phyloP scores from a whole-genome alignment of 2,888 invertebrate species.

The Rhogogaster chlorosoma region DNA sequence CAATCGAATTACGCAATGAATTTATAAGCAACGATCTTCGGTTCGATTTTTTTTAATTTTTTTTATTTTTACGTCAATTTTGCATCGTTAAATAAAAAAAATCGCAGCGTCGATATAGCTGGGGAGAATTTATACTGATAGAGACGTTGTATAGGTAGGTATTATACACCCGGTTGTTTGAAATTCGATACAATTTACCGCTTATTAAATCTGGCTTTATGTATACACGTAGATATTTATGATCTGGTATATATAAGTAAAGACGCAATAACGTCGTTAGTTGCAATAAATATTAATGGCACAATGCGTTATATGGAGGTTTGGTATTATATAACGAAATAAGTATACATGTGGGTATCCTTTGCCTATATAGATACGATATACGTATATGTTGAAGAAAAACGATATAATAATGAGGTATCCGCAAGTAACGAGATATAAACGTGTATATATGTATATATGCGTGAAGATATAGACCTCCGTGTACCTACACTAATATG shows the following conservation, averaged over 20 bases:
- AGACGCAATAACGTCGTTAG: slow-evolving; percentile 31
- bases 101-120: not conserved
- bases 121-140: not conserved
- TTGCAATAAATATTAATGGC: slow-evolving; percentile 40
- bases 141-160: slow-evolving; percentile 3
- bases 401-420: slow-evolving; percentile 16
- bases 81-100: not conserved
- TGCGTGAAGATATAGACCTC: too few species aligned
- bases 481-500: not conserved
- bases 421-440: not conserved
- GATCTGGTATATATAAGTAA: not conserved
- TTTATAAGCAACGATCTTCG: too few species aligned
- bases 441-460: not conserved
- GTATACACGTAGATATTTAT: not conserved
- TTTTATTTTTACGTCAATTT: not conserved
- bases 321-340: not conserved
- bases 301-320: slow-evolving; percentile 18
- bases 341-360: not conserved
- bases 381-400: not conserved
- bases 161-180: not conserved
- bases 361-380: not conserved
- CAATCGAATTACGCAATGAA: too few species aligned
- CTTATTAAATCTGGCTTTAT: not conserved
- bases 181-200: slow-evolving; percentile 28
- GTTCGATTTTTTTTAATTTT: not conserved